These are phyloP conservation scores for Pachyrhynchus sulphureomaculatus DNA, from an alignment of 1,140 invertebrate species.

Conservation along the genomic window DNA sequence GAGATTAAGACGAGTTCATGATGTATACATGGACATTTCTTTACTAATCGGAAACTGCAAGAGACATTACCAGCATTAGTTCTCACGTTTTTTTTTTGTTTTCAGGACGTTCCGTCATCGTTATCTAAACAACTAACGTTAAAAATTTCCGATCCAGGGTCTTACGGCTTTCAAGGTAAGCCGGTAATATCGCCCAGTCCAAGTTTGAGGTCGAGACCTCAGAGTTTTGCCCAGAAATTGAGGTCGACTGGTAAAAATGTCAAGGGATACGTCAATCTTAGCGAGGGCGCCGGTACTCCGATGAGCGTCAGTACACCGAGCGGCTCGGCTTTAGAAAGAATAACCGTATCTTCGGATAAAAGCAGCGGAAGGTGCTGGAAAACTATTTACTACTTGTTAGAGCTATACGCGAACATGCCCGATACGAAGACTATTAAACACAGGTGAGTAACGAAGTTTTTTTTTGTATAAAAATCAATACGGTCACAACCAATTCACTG, in stretches of 20 bases:
- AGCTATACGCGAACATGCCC: conserved; percentile 91
- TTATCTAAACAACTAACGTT: conserved; percentile 49
- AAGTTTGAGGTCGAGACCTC: conserved; percentile 70
- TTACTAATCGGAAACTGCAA: too few relatives aligned
- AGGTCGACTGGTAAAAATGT: conserved; percentile 65
- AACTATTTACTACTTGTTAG: conserved; percentile 88
- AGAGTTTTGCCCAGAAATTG: conserved; percentile 84
- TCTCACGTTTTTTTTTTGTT: background rate
- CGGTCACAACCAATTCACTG: background rate
- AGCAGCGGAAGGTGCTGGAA: conserved; percentile 80
- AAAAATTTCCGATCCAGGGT: conserved; percentile 47
- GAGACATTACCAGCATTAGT: too few relatives aligned
- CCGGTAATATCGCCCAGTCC: conserved; percentile 61
- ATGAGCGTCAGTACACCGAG: conserved; percentile 64
- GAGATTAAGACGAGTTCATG: too few relatives aligned
- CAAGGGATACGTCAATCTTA: conserved; percentile 56
- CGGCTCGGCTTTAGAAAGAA: conserved; percentile 61
- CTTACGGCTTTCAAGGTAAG: conserved; percentile 46
- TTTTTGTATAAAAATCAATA: background rate
- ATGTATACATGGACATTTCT: background rate
- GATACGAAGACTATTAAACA: conserved; percentile 85
- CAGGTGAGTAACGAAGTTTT: conserved; percentile 21
- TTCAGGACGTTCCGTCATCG: conserved; percentile 13
- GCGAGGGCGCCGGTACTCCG: conserved; percentile 70
- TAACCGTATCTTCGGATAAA: conserved; percentile 55